Conservation (phyloP, 2,797 vertebrate genomes). For the Anguilla megastoma region DNA sequence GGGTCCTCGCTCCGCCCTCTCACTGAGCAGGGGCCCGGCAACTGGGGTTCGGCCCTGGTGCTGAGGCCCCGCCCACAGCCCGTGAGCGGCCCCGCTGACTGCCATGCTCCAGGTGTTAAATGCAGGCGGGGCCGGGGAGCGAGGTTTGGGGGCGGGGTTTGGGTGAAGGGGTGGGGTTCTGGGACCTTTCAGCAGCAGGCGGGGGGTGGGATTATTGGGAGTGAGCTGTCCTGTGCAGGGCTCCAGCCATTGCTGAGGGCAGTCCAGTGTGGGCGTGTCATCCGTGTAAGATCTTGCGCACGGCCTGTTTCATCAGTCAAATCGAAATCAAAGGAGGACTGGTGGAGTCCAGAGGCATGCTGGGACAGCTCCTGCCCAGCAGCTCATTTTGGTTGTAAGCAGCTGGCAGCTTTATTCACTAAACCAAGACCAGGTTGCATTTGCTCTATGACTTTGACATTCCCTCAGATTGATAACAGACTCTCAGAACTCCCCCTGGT, state of each 20-base stretch:
- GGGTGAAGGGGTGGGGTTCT: conserved; percentile 16
- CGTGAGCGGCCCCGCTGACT: conserved; percentile 51
- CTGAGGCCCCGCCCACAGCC: conserved; percentile 48
- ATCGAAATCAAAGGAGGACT: background rate
- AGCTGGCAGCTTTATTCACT: background rate
- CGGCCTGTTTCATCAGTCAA: background rate
- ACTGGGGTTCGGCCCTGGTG: background rate
- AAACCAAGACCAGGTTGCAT: background rate
- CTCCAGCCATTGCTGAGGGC: background rate
- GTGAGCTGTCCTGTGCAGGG: background rate
- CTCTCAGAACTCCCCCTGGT: conserved; percentile 7
- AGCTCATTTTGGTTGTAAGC: background rate
- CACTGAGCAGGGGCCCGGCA: background rate
- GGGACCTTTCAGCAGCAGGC: conserved; percentile 38
- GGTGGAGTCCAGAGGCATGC: background rate
- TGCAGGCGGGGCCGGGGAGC: background rate
- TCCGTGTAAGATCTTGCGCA: background rate
- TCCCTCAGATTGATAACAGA: background rate
- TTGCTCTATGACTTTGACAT: background rate
- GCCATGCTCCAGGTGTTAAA: conserved; percentile 45
- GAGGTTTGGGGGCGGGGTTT: background rate
- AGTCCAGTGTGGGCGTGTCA: background rate
- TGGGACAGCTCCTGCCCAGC: background rate
- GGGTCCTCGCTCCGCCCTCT: background rate
- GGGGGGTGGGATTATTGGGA: background rate